Evolutionary conservation across 2,888 invertebrate species (phyloP), one percentile per base, ranked within the genome.

Genomic region (Drosophila buzzatii): DNA sequence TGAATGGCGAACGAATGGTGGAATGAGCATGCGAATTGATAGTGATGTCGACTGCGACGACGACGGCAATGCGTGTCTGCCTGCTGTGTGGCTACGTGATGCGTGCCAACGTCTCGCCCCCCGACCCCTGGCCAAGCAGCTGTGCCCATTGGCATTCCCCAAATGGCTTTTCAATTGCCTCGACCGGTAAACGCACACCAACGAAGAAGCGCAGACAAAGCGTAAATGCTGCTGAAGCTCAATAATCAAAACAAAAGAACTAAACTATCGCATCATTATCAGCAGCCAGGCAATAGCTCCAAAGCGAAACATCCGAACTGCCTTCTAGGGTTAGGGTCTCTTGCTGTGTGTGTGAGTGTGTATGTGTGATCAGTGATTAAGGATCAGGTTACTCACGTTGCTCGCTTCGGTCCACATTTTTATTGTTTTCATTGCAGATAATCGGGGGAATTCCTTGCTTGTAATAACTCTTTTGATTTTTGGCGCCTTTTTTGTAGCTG

Each of bases 131-230:
- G 10, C 18, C 23, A 8, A 12, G 33, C 33, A 65, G 49, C 55
- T 37, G 59, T 39, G 57, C 57, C 44, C 59, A 51, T 49, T 49
- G 39, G 39, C 61, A 65, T 71, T 76, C 70, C 73, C 81, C 89
- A 88, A 85, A 85, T 85, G 81, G 81, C 75, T 85, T 85, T 88
- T 88, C 85, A 85, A 85, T 85, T 85, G 85, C 74, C 76, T 80
- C 80, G 56, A 81, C 84, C 88, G 88, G 85, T 79, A 78, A 86
- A 79, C 56, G 70, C 63, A 77, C 49, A 55, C 51, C 49, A 65
- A 63, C 52, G 55, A 51, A 76, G 81, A 73, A 83, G 62, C 76
- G 79, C 62, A 68, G 61, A 71, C 78, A 85, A 88, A 88, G 74
- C 85, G 76, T 72, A 87, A 85, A 67, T 70, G 77, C 76, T 69